Evolutionary conservation across 2,888 invertebrate genomes (phyloP), one percentile per base, ranked within the genome.

Genomic region (Euplexia lucipara): DNA sequence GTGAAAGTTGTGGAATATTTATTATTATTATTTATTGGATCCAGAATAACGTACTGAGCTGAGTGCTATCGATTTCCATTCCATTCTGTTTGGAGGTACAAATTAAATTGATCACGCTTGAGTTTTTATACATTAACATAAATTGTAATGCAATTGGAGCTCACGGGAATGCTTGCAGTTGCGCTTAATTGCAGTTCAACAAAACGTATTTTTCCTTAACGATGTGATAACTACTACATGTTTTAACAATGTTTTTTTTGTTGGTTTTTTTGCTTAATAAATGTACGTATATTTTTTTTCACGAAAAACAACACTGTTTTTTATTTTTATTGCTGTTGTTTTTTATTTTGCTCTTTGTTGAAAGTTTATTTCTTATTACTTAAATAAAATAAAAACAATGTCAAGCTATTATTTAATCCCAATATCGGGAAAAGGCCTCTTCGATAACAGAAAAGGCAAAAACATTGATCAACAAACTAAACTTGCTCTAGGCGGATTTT

Each of bases 141-240:
- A 51, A 67, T n/a, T 49, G 10, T 32, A 10, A 41, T 59, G 53
- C 49, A 41, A 75, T 68, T 51, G 49, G 32, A 32, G 35, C 60
- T 41, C 56, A 20, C 10, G 75, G 60, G 37, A 61, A 34, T 8
- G 44, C 20, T 44, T 75, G 70, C 75, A 69, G 69, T 57, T 75
- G 70, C 70, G 44, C 41, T 72, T 62, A 70, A 75, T 72, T 72
- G 49, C 48, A 62, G 32, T 53, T 42, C 58, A 76, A 45, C 62
- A 53, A 49, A 45, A 52, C 70, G 70, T 63, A 75, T 63, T 63
- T 76, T 56, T 42, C 37, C 8, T 59, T 76, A 63, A 76, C 63
- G 77, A 76, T 34, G 54, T 70, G 71, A 56, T 73, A 76, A 70
- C 63, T 70, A 47, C 42, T 45, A 45, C 26, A 5, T 45, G 49